Base-by-base conservation (phyloP, 2,888 invertebrate genomes). In the Glaucopsyche alexis region DNA sequence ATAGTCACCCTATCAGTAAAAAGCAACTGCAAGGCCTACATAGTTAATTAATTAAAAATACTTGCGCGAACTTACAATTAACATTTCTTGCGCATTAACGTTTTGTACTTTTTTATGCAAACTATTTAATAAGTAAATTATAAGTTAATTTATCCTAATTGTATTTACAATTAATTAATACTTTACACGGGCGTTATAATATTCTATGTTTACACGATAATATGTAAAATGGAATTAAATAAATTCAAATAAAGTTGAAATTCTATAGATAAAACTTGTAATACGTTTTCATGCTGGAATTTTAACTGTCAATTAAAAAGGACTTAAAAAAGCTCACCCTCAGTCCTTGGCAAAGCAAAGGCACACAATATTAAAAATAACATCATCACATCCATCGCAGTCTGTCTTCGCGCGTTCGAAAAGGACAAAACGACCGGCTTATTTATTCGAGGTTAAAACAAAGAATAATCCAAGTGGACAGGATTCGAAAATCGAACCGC, bases 401-500 rank as follows among this genome's bases (percentile, higher is more conserved):
- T 69, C 29, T 69, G 13, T 49, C 47, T 69, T 8, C 13, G 7
- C 14, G 19, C 19, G 29, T 29, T 47, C 65, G 76, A 76, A 75
- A 74, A 76, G 77, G 75, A 76, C 72, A 67, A 65, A 72, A 64
- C 65, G 64, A 40, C 47, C 71, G 69, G 73, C 71, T 72, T 40
- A 66, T 72, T 72, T 73, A 72, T 50, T 52, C 65, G 73, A 60
- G 69, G 74, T 47, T 75, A 65, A 72, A 84, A 80, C 82, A 79
- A 80, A 75, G 79, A 81, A 80, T 76, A 79, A 80, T 82, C 82
- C 83, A 83, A 85, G 47, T 47, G 47, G 13, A 60, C 60, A 60
- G 78, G 82, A 86, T 87, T 86, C 85, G 85, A 83, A 75, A 80
- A 81, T 81, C 78, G 81, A 81, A 80, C 79, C 79, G 85, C 83